Conservation (phyloP, 35 echinoderm and acorn worm genomes). For the Chiridota heheva region DNA sequence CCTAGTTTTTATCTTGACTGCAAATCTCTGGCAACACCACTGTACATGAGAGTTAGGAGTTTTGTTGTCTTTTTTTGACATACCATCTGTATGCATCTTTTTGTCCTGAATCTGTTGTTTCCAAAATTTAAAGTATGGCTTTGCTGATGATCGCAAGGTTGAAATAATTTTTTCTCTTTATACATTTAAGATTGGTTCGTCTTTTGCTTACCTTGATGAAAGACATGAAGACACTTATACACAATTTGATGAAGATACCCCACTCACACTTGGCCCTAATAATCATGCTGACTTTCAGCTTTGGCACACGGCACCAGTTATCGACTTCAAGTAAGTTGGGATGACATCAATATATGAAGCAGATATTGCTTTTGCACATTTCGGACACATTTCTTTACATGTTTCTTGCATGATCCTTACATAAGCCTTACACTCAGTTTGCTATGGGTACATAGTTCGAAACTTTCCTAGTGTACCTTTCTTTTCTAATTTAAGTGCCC, state of each 20-base stretch:
- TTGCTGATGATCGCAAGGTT: background rate
- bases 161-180: background rate
- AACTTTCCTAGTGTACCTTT: background rate
- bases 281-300: conserved; percentile 4
- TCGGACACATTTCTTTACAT: background rate
- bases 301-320: conserved; percentile 12
- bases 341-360: background rate
- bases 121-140: background rate
- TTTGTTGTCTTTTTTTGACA: background rate
- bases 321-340: conserved; percentile 14
- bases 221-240: background rate
- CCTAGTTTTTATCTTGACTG: background rate
- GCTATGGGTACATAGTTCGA: background rate
- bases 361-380: background rate
- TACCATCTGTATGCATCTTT: background rate
- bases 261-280: background rate
- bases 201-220: conserved; percentile 19
- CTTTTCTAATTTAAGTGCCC: background rate
- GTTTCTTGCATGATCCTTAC: background rate
- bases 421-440: background rate
- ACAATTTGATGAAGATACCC: conserved; percentile 1
- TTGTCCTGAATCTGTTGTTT: background rate
- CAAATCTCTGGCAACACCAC: background rate
- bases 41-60: background rate
- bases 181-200: conserved; percentile 23